Conservation (phyloP, 2,888 invertebrate species). For the Belgica antarctica region DNA sequence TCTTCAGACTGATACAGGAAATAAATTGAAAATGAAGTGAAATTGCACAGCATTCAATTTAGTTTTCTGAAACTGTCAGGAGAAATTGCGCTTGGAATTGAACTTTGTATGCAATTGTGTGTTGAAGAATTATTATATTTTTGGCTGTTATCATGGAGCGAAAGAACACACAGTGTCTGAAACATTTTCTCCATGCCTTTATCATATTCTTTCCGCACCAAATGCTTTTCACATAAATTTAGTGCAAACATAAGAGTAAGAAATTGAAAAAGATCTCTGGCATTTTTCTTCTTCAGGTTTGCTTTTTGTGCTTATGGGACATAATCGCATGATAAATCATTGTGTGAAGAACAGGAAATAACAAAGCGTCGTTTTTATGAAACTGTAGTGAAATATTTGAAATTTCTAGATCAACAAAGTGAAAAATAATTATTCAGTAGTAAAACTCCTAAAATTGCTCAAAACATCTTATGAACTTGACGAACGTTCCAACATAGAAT, state of each 20-base stretch:
- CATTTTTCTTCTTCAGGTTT: too few relatives aligned
- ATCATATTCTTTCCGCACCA: not conserved
- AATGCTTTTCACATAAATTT: not conserved
- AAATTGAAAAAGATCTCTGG: not conserved
- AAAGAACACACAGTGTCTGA: not conserved
- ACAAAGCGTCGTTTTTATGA: too few relatives aligned
- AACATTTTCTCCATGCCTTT: not conserved
- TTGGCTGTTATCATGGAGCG: too few relatives aligned
- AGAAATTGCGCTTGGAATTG: not conserved
- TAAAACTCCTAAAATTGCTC: too few relatives aligned
- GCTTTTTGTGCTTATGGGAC: too few relatives aligned
- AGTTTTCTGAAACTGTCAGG: not conserved
- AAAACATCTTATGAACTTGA: too few relatives aligned
- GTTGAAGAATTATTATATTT: not conserved
- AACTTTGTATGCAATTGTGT: not conserved
- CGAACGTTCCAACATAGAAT: not conserved
- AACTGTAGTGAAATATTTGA: too few relatives aligned
- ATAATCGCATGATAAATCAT: too few relatives aligned
- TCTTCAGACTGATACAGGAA: not conserved
- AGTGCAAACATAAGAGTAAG: too few relatives aligned
- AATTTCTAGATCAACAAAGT: too few relatives aligned
- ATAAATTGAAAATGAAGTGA: not conserved
- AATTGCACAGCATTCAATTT: not conserved
- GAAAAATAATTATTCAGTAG: too few relatives aligned
- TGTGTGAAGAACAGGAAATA: too few relatives aligned